Conservation (phyloP, 2,113 vertebrate species). For the Cyanistes caeruleus region DNA sequence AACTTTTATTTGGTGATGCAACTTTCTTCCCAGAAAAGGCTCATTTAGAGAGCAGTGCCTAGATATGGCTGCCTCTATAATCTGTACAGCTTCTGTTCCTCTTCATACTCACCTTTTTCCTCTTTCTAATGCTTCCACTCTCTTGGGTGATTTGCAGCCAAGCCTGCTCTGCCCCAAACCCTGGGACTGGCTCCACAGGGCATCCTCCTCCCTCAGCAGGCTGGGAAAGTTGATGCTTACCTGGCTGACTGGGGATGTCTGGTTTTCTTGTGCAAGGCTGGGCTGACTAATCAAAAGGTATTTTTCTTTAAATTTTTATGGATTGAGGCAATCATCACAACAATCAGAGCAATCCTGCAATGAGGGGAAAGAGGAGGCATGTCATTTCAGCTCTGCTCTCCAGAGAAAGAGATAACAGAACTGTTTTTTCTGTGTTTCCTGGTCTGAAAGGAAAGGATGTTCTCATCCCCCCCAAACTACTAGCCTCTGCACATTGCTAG, state of each 20-base stretch:
- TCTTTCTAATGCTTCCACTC: background rate
- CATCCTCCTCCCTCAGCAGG: background rate
- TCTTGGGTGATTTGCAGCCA: background rate
- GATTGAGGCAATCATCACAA: conserved; percentile 33
- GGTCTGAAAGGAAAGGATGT: background rate
- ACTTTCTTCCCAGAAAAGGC: background rate
- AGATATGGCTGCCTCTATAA: background rate
- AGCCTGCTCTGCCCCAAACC: background rate
- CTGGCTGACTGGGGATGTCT: background rate
- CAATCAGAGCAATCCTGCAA: background rate
- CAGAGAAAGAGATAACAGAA: conserved; percentile 9
- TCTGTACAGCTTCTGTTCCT: background rate
- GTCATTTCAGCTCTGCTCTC: background rate
- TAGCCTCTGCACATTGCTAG: background rate
- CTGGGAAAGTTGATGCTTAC: background rate
- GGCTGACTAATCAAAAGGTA: conserved; percentile 12
- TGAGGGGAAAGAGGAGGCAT: background rate
- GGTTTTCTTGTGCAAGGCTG: background rate
- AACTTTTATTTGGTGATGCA: background rate
- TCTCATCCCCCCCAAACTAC: background rate
- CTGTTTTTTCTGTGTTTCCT: conserved; percentile 6
- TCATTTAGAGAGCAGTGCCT: background rate
- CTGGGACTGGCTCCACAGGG: background rate
- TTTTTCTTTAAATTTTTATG: conserved; percentile 18
- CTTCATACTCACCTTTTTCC: background rate